phyloP scores from a whole-genome alignment of 2,113 vertebrate genomes.

The Elephantulus edwardii region DNA sequence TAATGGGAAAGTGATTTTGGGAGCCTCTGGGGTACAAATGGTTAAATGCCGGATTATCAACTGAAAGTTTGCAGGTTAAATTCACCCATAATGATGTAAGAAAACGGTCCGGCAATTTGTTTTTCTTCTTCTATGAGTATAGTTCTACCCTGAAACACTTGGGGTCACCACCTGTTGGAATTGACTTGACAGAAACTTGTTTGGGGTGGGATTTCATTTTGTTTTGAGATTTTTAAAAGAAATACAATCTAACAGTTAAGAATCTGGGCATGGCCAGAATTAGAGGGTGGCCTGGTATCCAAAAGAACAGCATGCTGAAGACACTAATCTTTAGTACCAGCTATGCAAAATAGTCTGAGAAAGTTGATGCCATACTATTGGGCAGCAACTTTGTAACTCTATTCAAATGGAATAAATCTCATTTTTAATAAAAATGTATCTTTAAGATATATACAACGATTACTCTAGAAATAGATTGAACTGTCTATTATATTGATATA shows the following conservation, averaged over 20 bases:
- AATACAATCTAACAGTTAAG: neutral
- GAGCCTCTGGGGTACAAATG: neutral
- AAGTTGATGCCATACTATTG: conserved; percentile 1
- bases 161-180: neutral
- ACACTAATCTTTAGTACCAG: neutral
- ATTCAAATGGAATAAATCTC: conserved; percentile 71
- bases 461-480: conserved; percentile 76
- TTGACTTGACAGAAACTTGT: neutral
- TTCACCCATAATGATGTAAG: neutral
- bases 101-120: neutral
- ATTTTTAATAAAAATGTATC: conserved; percentile 79
- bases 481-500: conserved; percentile 79
- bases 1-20: neutral
- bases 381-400: conserved; percentile 47
- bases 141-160: neutral
- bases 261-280: neutral
- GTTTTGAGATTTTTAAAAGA: conserved; percentile 4
- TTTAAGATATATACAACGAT: conserved; percentile 76
- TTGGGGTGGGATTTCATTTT: neutral
- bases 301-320: neutral
- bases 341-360: neutral
- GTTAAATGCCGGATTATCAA: neutral
- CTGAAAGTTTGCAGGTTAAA: neutral
- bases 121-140: neutral
- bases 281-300: neutral